Percentiles rank a stretch among this genome's conserved stretches.
These are phyloP conservation scores for Henicopernis longicauda DNA, from an alignment of 2,113 vertebrate species.

Conservation along the genomic window DNA sequence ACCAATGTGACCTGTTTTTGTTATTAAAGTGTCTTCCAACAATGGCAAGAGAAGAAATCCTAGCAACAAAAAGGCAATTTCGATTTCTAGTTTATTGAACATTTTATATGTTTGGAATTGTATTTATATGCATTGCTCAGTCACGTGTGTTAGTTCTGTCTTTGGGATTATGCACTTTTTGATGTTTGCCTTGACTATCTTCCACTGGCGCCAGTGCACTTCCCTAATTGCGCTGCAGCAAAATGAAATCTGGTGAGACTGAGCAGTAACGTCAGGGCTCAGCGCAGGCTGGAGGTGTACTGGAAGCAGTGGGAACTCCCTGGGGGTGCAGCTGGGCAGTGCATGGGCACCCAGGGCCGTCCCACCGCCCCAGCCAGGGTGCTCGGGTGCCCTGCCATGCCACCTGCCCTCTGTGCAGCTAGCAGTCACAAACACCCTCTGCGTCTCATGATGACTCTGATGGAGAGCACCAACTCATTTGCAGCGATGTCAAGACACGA, in stretches of 20 bases:
- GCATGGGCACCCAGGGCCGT: fast-evolving
- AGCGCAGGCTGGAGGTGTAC: not conserved
- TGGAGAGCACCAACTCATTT: not conserved
- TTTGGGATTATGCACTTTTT: not conserved
- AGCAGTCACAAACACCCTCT: not conserved
- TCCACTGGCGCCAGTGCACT: not conserved
- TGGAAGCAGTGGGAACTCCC: not conserved
- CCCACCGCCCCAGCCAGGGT: not conserved
- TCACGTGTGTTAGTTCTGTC: fast-evolving
- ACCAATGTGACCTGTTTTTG: not conserved
- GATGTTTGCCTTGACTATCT: not conserved
- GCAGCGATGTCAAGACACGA: fast-evolving
- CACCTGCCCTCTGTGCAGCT: not conserved
- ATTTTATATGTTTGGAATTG: not conserved
- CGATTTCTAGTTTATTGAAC: not conserved
- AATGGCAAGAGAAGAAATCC: not conserved
- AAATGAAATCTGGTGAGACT: not conserved
- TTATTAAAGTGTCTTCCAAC: not conserved
- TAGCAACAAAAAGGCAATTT: not conserved
- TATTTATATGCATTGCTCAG: not conserved
- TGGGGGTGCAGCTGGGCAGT: not conserved
- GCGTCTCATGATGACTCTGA: fast-evolving
- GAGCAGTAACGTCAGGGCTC: not conserved
- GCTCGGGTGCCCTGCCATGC: not conserved
- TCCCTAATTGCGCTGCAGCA: fast-evolving